phyloP scores from a whole-genome alignment of 1,140 invertebrate species.

The Diorhabda sublineata region DNA sequence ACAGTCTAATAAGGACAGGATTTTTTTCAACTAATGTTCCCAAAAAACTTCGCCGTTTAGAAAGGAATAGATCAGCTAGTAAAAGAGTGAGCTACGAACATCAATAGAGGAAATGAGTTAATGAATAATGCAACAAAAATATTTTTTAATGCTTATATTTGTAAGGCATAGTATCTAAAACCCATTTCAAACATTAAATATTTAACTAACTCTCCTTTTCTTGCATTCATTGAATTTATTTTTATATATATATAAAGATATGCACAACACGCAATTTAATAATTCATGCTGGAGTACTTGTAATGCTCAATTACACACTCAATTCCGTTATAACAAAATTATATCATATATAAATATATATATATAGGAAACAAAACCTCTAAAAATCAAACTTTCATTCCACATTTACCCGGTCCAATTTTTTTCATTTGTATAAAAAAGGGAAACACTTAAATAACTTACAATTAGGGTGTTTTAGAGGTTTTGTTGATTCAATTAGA shows the following conservation, averaged over 20 bases:
- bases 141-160: not conserved
- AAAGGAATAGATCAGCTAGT: not conserved
- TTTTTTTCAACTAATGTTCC: too few relatives aligned
- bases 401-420: conserved; percentile 2
- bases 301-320: too few relatives aligned
- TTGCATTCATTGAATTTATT: not conserved
- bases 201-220: not conserved
- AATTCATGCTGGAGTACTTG: not conserved
- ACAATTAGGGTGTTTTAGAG: not conserved
- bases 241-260: conserved; percentile 1
- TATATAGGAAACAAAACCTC: not conserved
- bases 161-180: not conserved
- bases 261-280: not conserved
- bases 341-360: too few relatives aligned
- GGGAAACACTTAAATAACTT: not conserved
- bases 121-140: not conserved
- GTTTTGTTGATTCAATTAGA: not conserved
- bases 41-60: too few relatives aligned
- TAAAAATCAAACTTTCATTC: conserved; percentile 1
- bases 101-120: not conserved
- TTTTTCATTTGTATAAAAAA: not conserved
- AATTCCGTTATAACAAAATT: too few relatives aligned
- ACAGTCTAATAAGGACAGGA: too few relatives aligned
- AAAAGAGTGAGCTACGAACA: not conserved
- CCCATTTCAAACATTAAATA: not conserved